Evolutionary conservation across 2,888 invertebrate species (phyloP).

Genomic region (Leptarthrus brevirostris): DNA sequence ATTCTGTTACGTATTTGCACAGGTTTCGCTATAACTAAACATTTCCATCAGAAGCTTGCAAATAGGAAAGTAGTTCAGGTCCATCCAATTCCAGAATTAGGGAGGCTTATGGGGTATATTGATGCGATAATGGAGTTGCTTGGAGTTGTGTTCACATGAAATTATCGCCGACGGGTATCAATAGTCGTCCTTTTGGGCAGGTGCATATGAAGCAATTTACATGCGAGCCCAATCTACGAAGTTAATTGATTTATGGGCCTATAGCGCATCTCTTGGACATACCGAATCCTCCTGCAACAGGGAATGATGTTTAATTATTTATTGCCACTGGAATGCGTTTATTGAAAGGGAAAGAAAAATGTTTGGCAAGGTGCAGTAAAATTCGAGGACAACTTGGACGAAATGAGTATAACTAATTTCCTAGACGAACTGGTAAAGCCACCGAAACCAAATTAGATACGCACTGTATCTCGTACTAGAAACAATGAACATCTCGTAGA

Average conservation of each 20-base stretch:
- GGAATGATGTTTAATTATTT: conserved; percentile 15
- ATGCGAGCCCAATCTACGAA: conserved; percentile 52
- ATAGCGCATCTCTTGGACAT: neutral
- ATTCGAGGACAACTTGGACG: neutral
- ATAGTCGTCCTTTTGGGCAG: conserved; percentile 48
- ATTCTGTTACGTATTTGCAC: neutral
- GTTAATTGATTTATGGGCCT: conserved; percentile 52
- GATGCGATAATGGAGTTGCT: conserved; percentile 49
- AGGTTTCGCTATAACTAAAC: neutral
- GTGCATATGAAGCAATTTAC: conserved; percentile 54
- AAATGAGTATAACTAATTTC: neutral
- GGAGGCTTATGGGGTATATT: conserved; percentile 29
- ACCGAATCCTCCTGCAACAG: neutral
- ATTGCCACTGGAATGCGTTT: conserved; percentile 14
- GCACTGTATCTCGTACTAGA: neutral
- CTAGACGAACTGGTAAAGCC: neutral
- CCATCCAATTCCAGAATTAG: neutral
- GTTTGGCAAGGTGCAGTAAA: neutral
- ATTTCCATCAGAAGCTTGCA: neutral
- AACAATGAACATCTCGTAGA: neutral
- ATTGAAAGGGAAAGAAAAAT: neutral
- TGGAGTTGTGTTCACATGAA: conserved; percentile 43
- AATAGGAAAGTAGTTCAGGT: neutral
- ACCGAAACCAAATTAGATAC: neutral
- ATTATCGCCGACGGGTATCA: conserved; percentile 51